A percentile compares a stretch with the other conserved stretches of the same genome.
phyloP scores from a whole-genome alignment of 1,140 invertebrate species.

The Papilio helenus region DNA sequence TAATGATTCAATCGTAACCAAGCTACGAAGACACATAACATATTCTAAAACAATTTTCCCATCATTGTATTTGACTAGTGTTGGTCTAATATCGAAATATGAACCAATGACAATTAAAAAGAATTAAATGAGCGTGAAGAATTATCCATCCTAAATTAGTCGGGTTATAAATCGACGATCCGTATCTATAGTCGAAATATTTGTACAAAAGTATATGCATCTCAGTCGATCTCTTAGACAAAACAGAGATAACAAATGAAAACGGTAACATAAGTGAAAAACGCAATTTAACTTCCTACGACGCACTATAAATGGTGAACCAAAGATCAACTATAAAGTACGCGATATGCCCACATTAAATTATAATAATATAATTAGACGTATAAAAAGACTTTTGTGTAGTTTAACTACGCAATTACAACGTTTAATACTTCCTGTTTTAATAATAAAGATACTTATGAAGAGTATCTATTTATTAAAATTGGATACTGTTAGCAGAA shows the following conservation, averaged over 20 bases:
- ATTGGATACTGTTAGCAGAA: no score
- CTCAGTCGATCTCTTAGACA: no score
- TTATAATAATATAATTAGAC: conserved; percentile 11
- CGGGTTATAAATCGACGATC: no score
- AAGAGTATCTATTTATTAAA: background rate
- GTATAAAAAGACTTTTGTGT: conserved; percentile 12
- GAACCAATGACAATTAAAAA: no score
- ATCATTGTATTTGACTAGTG: conserved; percentile 13
- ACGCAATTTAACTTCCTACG: conserved; percentile 7
- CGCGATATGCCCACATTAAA: conserved; percentile 19
- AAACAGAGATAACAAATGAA: background rate
- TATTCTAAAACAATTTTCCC: background rate
- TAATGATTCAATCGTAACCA: conserved; percentile 1
- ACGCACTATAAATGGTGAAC: conserved; percentile 11
- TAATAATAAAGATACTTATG: background rate
- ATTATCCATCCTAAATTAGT: no score
- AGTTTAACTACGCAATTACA: conserved; percentile 1
- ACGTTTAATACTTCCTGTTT: background rate
- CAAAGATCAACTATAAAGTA: background rate
- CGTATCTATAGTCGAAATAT: no score
- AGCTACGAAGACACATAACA: background rate
- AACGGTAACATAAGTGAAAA: background rate
- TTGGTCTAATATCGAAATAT: background rate
- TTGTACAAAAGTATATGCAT: no score
- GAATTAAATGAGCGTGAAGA: no score